Percentiles rank a stretch among this genome's conserved stretches.
Evolutionary conservation across 2,797 vertebrate genomes (phyloP).

Genomic region (Botia almorhae): DNA sequence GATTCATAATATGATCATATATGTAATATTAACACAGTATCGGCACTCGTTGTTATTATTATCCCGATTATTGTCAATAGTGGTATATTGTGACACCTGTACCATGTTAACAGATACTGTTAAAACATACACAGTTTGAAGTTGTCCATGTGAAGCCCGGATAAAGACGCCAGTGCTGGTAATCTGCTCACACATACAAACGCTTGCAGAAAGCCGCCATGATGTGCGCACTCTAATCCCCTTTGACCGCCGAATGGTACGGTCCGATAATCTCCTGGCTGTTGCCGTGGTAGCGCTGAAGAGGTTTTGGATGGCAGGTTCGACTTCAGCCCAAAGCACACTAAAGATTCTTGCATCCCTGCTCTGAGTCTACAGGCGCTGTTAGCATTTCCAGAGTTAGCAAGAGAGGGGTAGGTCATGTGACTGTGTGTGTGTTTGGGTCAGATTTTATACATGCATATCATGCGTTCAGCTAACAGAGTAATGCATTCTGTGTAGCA

Average conservation of each 20-base stretch:
- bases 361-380: constrained; percentile 72
- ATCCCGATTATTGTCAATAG: too few relatives aligned
- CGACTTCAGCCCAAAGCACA: constrained; percentile 70
- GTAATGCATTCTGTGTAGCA: background rate
- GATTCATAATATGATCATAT: too few relatives aligned
- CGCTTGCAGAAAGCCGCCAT: constrained; percentile 78
- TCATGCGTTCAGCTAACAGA: background rate
- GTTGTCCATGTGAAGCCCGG: constrained; percentile 66
- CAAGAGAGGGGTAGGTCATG: constrained; percentile 76
- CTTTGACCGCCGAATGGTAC: constrained; percentile 87
- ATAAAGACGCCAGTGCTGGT: constrained; percentile 77
- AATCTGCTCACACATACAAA: constrained; percentile 78
- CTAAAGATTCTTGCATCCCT: constrained; percentile 74
- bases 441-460: constrained; percentile 45
- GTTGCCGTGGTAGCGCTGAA: constrained; percentile 89
- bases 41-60: too few relatives aligned
- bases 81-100: too few relatives aligned
- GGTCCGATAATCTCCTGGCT: constrained; percentile 89
- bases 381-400: constrained; percentile 68
- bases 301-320: constrained; percentile 84
- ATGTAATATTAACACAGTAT: too few relatives aligned
- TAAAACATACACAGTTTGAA: constrained; percentile 32
- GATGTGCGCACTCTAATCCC: constrained; percentile 85
- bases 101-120: too few relatives aligned
- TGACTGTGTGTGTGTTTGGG: constrained; percentile 3